Evolutionary conservation across 2,888 invertebrate genomes (phyloP), one percentile per base, ranked within the genome.

Genomic region (Exephanes ischioxanthus): DNA sequence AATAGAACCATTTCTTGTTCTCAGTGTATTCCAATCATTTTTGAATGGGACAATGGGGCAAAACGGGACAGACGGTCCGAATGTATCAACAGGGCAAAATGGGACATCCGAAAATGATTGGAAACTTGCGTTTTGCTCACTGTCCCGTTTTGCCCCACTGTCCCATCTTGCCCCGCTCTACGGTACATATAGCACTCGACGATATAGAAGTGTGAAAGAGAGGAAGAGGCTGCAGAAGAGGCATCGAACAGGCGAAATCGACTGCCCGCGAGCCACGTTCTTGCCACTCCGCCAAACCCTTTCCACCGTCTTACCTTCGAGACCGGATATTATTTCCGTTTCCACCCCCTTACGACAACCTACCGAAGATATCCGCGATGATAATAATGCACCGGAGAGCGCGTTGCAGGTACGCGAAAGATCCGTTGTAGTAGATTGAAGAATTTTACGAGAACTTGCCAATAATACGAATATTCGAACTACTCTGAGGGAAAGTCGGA

Each of bases 241-340:
- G 55, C 77, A 84, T 84, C 80, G 72, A 73, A 80, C 68, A 33
- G 72, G 51, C 76, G 41, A 58, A 80, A 80, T 84, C 76, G 84
- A 71, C 16, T 53, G 77, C 66, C 77, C 76, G 71, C 84, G 68
- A 80, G 80, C 80, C 51, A 80, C 37, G 70, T 70, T 77, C 63
- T 61, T 19, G 58, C 26, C 9, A 37, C 61, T 70, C 51, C n/a
- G 11, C 48, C 37, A 70, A 75, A 33, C 37, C 58, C 45, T 67
- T 67, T 66, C 67, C 22, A 33, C 67, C 67, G 22, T n/a, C 55
- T 33, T 48, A 51, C 41, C 75, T 67, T 22, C 45, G 61, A 66
- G 68, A 68, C 72, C 84, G 84, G 84, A 84, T 84, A 84, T 84
- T 81, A 84, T 81, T 84, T 84, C 73, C 80, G 51, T 68, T 78